Conservation (phyloP, 1,140 invertebrate genomes). For the Apis cerana region DNA sequence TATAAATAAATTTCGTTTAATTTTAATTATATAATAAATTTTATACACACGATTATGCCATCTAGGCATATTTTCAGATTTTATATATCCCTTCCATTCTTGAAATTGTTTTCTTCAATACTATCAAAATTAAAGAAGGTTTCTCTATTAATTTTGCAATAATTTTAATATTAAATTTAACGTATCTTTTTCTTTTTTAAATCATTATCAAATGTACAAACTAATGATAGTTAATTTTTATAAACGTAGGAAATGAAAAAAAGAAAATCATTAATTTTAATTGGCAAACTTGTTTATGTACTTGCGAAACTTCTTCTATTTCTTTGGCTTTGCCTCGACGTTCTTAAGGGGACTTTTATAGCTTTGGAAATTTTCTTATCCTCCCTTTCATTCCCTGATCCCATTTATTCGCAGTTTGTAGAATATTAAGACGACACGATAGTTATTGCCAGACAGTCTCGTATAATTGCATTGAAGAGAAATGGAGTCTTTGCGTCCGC, state of each 20-base stretch:
- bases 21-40: not conserved
- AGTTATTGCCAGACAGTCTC: not conserved
- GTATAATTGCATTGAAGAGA: not conserved
- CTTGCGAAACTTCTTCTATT: not conserved
- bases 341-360: not conserved
- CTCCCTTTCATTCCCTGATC: not conserved
- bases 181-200: not conserved
- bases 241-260: not conserved
- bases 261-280: not conserved
- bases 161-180: too few species aligned
- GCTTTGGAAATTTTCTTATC: not conserved
- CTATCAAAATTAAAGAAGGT: too few species aligned
- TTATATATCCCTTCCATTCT: not conserved
- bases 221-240: not conserved
- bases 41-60: too few species aligned
- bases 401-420: not conserved
- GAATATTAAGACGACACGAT: not conserved
- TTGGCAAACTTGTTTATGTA: not conserved
- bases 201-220: not conserved
- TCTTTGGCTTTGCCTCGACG: not conserved
- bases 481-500: not conserved
- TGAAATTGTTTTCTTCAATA: too few species aligned
- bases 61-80: not conserved
- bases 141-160: too few species aligned
- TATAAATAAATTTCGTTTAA: not conserved